Percentiles rank a stretch among this genome's conserved stretches.
phyloP scores from a whole-genome alignment of 1,140 invertebrate genomes.

The Homarus americanus region DNA sequence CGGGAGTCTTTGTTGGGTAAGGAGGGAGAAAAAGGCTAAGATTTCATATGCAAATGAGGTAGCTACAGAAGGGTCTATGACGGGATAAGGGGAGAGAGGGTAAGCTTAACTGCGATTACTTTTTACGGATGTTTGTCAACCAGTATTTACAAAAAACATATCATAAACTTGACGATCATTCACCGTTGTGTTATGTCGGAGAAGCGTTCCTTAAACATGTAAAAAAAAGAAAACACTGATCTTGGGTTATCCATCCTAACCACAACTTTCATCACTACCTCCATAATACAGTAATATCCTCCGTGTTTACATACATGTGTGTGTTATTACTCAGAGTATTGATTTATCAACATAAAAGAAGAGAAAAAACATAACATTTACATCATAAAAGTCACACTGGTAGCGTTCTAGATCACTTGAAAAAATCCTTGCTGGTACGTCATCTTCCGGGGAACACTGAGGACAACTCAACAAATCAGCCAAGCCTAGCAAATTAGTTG shows the following conservation, averaged over 20 bases:
- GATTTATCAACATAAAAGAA: no score
- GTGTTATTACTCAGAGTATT: no score
- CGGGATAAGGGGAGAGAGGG: constrained; percentile 9
- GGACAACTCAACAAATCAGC: neutral
- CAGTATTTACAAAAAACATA: neutral
- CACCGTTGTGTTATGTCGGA: neutral
- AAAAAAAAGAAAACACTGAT: neutral
- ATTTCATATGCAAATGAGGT: constrained; percentile 68
- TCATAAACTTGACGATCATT: neutral
- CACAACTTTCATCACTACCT: no score
- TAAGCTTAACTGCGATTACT: constrained; percentile 43
- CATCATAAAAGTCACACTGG: neutral
- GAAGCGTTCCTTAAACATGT: neutral
- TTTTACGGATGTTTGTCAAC: constrained; percentile 3
- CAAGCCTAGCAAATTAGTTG: neutral
- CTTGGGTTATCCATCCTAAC: no score
- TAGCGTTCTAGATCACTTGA: neutral
- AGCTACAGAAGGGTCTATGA: constrained; percentile 26
- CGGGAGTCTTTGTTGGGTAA: constrained; percentile 27
- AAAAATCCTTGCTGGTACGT: neutral
- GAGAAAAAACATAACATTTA: no score
- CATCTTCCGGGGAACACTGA: neutral
- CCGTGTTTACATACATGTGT: no score
- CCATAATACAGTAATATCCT: no score
- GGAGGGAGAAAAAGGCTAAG: constrained; percentile 47